Evolutionary conservation across 2,888 invertebrate genomes (phyloP), one percentile per base, ranked within the genome.

Genomic region (Pyrrhia umbra): DNA sequence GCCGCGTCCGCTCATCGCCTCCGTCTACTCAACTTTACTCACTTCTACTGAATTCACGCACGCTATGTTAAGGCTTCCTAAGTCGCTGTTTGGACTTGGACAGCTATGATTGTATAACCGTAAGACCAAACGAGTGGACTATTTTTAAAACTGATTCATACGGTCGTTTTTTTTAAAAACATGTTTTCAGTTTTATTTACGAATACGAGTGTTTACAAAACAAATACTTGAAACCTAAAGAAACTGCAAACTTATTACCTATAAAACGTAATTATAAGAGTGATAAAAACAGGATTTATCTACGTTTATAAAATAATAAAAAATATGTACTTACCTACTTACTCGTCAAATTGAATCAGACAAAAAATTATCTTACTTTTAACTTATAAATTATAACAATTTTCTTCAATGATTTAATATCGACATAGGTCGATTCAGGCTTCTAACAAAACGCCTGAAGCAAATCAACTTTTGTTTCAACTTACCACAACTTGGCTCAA

Each of bases 121-220:
- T 81, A 79, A 81, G 80, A 76, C 81, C 79, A 79, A 80, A 79
- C 70, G 73, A 81, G 59, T 71, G 57, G 68, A 79, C 79, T 79
- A 79, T 72, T 39, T 27, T 52, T 43, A 47, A 42, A 64, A 20
- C 27, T 9, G 40, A 43, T 39, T 54, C 45, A 15, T n/a, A 46
- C 6, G 46, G 16, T 13, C 30, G 13, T 10, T 20, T 37, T 20
- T 16, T 13, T 1, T 8, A 15, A 21, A 50, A 49, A 2, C 8
- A 18, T 3, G n/a, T 39, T 58, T 59, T 59, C 34, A 51, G 30
- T 68, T 68, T 49, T 49, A 40, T 51, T 74, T 27, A 10, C 27
- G 2, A 27, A 27, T n/a, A n/a, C n/a, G n/a, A n/a, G n/a, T n/a
- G n/a, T n/a, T n/a, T n/a, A n/a, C n/a, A n/a, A n/a, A n/a, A n/a